Percentiles rank a stretch among this genome's conserved stretches.
Conservation (phyloP, 2,888 invertebrate genomes). For the Nebria brevicollis region DNA sequence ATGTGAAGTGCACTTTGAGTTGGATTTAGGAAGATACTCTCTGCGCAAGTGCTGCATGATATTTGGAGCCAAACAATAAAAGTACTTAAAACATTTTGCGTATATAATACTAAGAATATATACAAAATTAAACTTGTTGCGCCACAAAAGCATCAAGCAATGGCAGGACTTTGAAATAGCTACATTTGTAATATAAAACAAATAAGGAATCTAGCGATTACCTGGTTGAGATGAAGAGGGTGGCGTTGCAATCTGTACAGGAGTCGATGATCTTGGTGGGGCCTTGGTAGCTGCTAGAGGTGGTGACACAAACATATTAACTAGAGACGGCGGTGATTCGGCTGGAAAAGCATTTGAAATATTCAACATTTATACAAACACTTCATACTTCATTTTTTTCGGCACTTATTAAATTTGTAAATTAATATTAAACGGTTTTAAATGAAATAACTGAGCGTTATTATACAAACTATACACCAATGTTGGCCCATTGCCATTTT, state of each 20-base stretch:
- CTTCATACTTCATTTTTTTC: background rate
- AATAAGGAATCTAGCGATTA: conserved; percentile 46
- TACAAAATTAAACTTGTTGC: too few species aligned
- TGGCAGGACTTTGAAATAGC: too few species aligned
- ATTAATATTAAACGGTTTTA: background rate
- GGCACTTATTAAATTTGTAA: background rate
- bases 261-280: conserved; percentile 54
- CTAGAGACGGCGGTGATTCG: conserved; percentile 57
- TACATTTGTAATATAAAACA: background rate
- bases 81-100: too few species aligned
- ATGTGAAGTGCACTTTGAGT: too few species aligned
- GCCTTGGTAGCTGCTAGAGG: conserved; percentile 43
- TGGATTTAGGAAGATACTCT: too few species aligned
- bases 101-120: too few species aligned
- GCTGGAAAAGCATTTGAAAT: conserved; percentile 54
- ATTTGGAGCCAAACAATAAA: too few species aligned
- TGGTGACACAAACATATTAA: conserved; percentile 51
- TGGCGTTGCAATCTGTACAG: conserved; percentile 57
- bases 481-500: conserved; percentile 25
- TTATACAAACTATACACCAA: conserved; percentile 13
- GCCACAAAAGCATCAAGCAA: too few species aligned
- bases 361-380: conserved; percentile 21
- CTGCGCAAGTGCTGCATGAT: too few species aligned
- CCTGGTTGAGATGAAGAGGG: conserved; percentile 58
- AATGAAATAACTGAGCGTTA: background rate